Percentiles rank a stretch among this genome's conserved stretches.
phyloP scores from a whole-genome alignment of 2,888 invertebrate species.

The Caenorhabditis becei region DNA sequence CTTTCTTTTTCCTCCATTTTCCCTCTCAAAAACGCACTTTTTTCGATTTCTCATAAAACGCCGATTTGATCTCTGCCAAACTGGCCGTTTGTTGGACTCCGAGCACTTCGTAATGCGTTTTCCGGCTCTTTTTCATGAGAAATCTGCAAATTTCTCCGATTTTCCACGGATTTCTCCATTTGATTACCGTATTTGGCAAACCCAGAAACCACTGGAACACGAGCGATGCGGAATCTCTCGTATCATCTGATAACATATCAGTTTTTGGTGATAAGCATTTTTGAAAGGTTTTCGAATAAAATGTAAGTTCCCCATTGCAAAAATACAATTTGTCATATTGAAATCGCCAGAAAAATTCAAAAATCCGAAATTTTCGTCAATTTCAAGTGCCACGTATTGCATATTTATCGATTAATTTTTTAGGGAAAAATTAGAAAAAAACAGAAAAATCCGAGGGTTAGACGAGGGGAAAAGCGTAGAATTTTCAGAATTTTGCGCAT shows the following conservation, averaged over 20 bases:
- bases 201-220: constrained; percentile 11
- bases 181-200: constrained; percentile 29
- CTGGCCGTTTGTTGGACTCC: constrained; percentile 71
- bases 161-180: background rate
- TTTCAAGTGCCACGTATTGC: constrained; percentile 16
- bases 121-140: constrained; percentile 12
- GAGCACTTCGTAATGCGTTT: constrained; percentile 70
- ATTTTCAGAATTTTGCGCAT: constrained; percentile 16
- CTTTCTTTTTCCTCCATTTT: background rate
- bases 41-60: constrained; percentile 78
- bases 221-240: background rate
- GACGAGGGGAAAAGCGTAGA: constrained; percentile 25
- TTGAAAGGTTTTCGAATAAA: background rate
- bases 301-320: constrained; percentile 42
- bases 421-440: constrained; percentile 4
- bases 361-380: background rate
- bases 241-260: background rate
- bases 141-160: constrained; percentile 17
- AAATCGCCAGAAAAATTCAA: constrained; percentile 3
- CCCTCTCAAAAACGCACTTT: constrained; percentile 66
- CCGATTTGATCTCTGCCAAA: constrained; percentile 73
- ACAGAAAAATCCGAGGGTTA: constrained; percentile 15
- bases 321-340: no score
- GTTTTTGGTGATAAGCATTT: background rate
- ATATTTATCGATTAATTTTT: constrained; percentile 32